Evolutionary conservation across 2,113 vertebrate species (phyloP), one percentile per base, ranked within the genome.

Genomic region (Spea bombifrons): DNA sequence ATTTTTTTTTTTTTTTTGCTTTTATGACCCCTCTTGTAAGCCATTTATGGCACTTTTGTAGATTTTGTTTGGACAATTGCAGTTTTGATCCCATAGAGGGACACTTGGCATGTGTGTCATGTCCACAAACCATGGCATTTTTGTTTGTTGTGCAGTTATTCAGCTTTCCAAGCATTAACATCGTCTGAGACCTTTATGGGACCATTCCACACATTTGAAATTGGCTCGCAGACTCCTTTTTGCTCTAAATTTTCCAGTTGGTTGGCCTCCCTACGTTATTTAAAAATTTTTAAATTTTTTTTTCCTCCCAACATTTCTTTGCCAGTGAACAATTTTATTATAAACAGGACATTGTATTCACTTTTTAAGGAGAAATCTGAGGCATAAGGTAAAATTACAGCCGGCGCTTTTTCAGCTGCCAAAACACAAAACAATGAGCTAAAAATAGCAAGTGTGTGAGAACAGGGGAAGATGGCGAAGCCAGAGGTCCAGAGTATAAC

Each of bases 311-410:
- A 87, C 89, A 88, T 90, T 89, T 81, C 88, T 83, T 87, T 92
- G 91, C 91, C 91, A 93, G 87, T 86, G 87, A 84, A 88, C 90
- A 87, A 92, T 92, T 93, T 93, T 92, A 91, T 91, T 92, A 90
- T 91, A 91, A 93, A 90, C 91, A 91, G 91, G 91, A 92, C 89
- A 91, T 91, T 91, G 90, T 92, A 93, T 92, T 93, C 89, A 86
- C 88, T 92, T 92, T 79, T 93, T 91, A 90, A 92, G 87, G 90
- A 91, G 91, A 91, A 92, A 92, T 91, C 85, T 91, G 90, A 93
- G 88, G 86, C 90, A 89, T 84, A 85, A 92, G 92, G 90, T 92
- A 92, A 90, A 91, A 89, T 93, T 90, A 90, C 90, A 90, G 88
- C 89, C 87, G 87, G 81, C 83, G 87, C 87, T 87, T 90, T 90